Conservation (phyloP, 2,888 invertebrate species). For the Augiades crinisus region DNA sequence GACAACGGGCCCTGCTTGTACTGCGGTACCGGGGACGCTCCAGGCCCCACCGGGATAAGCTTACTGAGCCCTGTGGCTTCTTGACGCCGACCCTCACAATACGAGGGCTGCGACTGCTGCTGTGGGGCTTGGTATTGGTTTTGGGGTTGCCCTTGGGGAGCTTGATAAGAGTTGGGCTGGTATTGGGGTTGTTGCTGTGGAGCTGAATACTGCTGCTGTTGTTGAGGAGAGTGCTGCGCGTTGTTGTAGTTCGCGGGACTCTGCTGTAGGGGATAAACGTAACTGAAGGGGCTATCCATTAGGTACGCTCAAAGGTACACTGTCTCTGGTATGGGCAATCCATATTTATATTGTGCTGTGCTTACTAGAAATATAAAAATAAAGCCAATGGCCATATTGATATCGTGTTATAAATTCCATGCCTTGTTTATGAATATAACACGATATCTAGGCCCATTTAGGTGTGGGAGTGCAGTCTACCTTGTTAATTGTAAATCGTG, state of each 20-base stretch:
- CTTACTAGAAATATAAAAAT: background rate
- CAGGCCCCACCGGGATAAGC: conserved; percentile 71
- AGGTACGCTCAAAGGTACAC: background rate
- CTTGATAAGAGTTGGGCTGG: conserved; percentile 32
- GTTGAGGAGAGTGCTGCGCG: conserved; percentile 30
- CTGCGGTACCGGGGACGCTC: conserved; percentile 47
- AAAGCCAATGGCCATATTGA: background rate
- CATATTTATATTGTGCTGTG: background rate
- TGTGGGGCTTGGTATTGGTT: conserved; percentile 35
- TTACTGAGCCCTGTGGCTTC: conserved; percentile 69
- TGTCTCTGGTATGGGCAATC: background rate
- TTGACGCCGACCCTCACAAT: conserved; percentile 65
- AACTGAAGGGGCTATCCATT: conserved; percentile 32
- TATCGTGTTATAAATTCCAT: background rate
- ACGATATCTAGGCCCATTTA: background rate
- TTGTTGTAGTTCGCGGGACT: conserved; percentile 69
- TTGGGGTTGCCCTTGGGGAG: conserved; percentile 27
- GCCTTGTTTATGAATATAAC: background rate
- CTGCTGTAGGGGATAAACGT: conserved; percentile 53
- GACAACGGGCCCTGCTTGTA: conserved; percentile 61
- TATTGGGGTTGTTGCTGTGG: conserved; percentile 32
- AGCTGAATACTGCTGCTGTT: conserved; percentile 40
- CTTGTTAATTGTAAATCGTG: too few species aligned
- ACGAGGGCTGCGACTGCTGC: conserved; percentile 48
- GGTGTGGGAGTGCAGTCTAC: background rate